Base-by-base conservation (phyloP, 2,888 invertebrate species). In the Meandrusa payeni region DNA sequence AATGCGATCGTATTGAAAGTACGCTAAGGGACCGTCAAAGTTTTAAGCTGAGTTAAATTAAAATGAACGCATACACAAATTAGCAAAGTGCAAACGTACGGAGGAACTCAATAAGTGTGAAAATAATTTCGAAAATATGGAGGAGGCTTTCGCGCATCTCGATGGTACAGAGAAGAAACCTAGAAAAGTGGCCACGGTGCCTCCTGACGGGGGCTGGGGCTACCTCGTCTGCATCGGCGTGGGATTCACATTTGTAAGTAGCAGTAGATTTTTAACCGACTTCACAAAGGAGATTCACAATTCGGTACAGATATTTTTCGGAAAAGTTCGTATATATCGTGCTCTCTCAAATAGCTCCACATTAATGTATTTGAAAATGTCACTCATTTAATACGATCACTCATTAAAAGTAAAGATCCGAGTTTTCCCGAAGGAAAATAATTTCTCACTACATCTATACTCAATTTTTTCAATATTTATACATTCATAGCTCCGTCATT, bases 131-230 rank as follows among this genome's bases (percentile, higher is more conserved):
- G 0, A 5, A 28, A 39, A 13, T n/a, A 86, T 87, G 87, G 86
- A 87, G 61, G 87, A 87, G 49, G 87, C 82, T 37, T 86, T 73
- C 47, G 79, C 83, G n/a, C 87, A 87, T 54, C 58, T 77, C 1
- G 73, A 78, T 36, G 67, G 61, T 3, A 51, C 48, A 32, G 57
- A 55, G 48, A 48, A 27, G 5, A 60, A 44, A 20, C 49, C 55
- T 13, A 45, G 47, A 11, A 75, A 69, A 40, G 76, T 67, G 46
- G 63, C 76, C 3, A 33, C 67, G 37, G 47, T 73, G 0, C 71
- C 93, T 1, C 94, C 94, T 0, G 94, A 94, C 55, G 95, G 95
- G 2, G 95, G 95, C 0, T 95, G 94, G 94, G 95, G 95, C 0
- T 94, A 94, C 70, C 75, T 94, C 36, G 90, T 95, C 6, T 92